phyloP scores from a whole-genome alignment of 2,113 vertebrate genomes.

The Neolamprologus sp. region DNA sequence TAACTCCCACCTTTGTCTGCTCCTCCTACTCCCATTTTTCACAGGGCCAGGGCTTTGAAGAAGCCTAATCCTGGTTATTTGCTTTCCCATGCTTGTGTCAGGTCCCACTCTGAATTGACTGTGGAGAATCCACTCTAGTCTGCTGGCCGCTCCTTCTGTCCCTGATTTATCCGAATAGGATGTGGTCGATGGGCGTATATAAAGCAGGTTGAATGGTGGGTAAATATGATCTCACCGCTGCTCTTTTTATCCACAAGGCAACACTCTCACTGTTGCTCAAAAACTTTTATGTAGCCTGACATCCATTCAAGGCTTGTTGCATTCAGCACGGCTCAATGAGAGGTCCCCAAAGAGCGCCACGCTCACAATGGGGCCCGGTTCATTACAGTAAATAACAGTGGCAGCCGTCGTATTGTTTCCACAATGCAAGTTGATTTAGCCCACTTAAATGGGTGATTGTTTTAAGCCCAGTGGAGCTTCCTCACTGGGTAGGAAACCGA shows the following conservation, averaged over 20 bases:
- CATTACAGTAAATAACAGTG: slow-evolving; percentile 68
- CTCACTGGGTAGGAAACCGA: slow-evolving; percentile 27
- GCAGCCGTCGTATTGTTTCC: slow-evolving; percentile 57
- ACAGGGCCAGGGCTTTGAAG: slow-evolving; percentile 64
- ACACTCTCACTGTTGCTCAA: slow-evolving; percentile 61
- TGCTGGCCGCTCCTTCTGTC: slow-evolving; percentile 52
- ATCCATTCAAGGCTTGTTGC: slow-evolving; percentile 60
- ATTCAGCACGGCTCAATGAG: slow-evolving; percentile 53
- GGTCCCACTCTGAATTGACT: slow-evolving; percentile 61
- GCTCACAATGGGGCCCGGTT: slow-evolving; percentile 56
- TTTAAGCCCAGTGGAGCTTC: slow-evolving; percentile 40
- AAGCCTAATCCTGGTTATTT: slow-evolving; percentile 67
- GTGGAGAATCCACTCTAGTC: slow-evolving; percentile 60
- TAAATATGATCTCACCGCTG: slow-evolving; percentile 72
- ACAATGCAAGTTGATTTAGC: slow-evolving; percentile 42
- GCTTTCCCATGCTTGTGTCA: slow-evolving; percentile 73
- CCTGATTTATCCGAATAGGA: slow-evolving; percentile 69
- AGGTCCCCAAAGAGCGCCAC: slow-evolving; percentile 45
- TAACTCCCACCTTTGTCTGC: slow-evolving; percentile 59
- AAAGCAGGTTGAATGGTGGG: slow-evolving; percentile 64
- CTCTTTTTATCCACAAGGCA: slow-evolving; percentile 60
- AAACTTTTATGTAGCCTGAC: slow-evolving; percentile 65
- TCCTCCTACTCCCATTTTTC: slow-evolving; percentile 63
- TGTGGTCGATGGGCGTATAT: slow-evolving; percentile 67
- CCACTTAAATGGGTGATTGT: slow-evolving; percentile 53